Evolutionary conservation across 2,888 invertebrate species (phyloP), one percentile per base, ranked within the genome.

Genomic region (Pandemis heparana): DNA sequence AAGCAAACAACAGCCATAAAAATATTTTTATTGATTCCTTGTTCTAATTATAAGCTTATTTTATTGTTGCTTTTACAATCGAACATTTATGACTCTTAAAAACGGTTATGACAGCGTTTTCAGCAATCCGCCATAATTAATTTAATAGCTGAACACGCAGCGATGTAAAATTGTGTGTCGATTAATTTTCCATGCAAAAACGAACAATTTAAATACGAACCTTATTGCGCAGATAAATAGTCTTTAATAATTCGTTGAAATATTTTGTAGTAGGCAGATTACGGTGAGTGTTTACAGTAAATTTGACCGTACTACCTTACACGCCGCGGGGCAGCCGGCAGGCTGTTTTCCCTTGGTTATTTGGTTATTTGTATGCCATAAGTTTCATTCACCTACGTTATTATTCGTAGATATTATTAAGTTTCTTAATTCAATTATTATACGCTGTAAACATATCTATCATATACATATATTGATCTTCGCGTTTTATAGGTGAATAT

Each of bases 131-230:
- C 63, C 59, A 61, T 74, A 70, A 74, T 74, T 74, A 74, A 74
- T 74, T 74, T 74, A 65, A 74, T 70, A 65, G 74, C 69, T 70
- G 74, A 70, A 74, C 61, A 74, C 70, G 74, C 74, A 65, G 60
- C 65, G 51, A 51, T 43, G 69, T 72, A 66, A 70, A 74, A 65
- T 70, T 70, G 64, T 65, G 64, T 65, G 64, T 64, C 74, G 65
- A 74, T 74, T 70, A 74, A 74, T 70, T 74, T 65, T 70, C 65
- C 60, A 70, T 74, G 74, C 65, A 61, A 74, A 74, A 74, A 68
- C 63, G 68, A 74, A 65, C 64, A 65, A 73, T 69, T 69, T 60
- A 64, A 71, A 70, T 71, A 64, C 64, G n/a, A 41, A 43, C 60
- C 23, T 70, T 74, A 65, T 65, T 63, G 69, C 63, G 7, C n/a